Base-by-base conservation (phyloP, 2,888 invertebrate species). In the Stenchaetothrips biformis region DNA sequence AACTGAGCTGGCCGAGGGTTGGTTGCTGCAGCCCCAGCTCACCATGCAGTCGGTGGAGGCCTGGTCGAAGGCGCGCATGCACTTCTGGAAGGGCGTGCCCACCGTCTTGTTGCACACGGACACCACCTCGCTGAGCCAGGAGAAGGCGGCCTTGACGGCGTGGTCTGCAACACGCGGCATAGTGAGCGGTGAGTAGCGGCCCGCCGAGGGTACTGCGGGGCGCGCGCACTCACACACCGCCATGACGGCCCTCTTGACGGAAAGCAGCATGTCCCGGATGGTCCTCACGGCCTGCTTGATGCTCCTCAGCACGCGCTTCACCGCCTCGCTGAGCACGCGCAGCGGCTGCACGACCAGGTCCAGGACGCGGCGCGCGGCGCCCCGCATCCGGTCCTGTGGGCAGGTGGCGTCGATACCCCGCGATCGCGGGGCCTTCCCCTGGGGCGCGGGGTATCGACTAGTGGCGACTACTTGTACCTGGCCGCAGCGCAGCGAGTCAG, bases 81-180 rank as follows among this genome's bases (percentile, higher is more conserved):
- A 96, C 80, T 93, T 90, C 48, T 91, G 88, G 86, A 91, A 93
- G 0, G 96, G 96, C 0, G 92, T 91, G 0, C 94, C 95, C 49
- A 95, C 87, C 83, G 92, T 91, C 77, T 90, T 89, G 85, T 95
- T 95, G 86, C 96, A 96, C 13, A 92, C 86, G 74, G 90, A 90
- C 4, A 92, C 89, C 67, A 94, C 88, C 79, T 90, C 90, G 18
- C 89, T 90, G 0, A 96, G 86, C 93, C 95, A 96, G 79, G 89
- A 85, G 81, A 92, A 92, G 0, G 91, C 92, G 0, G 90, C 88
- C 84, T 91, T 91, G n/a, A 96, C 91, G 0, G 91, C 89, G 78
- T 89, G 87, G 13, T 92, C 94, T 94, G 86, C 62, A 89, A 77
- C 11, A 53, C n/a, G n/a, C n/a, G n/a, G n/a, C 18, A 49, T 49